Evolutionary conservation across 2,797 vertebrate species (phyloP).

Genomic region (Garrulus glandarius): DNA sequence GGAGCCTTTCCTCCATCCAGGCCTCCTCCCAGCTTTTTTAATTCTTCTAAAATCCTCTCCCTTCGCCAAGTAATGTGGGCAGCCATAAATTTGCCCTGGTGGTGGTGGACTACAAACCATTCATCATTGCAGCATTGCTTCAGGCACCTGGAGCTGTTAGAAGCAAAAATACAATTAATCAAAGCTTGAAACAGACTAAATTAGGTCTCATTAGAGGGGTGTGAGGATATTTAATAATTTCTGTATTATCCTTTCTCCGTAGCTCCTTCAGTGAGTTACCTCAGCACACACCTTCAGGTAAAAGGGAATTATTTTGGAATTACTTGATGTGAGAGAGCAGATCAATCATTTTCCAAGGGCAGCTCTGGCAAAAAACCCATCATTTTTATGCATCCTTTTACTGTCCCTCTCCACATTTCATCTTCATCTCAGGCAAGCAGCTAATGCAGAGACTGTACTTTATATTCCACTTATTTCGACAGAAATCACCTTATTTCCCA

Average conservation of each 20-base stretch:
- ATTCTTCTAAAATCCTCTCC: not conserved
- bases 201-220: not conserved
- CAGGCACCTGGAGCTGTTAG: not conserved
- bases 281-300: not conserved
- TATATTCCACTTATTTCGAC: not conserved
- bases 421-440: not conserved
- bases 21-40: not conserved
- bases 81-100: conserved; percentile 27
- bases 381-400: not conserved
- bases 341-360: not conserved
- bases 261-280: not conserved
- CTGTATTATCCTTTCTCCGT: not conserved
- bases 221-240: not conserved
- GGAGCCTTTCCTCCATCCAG: not conserved
- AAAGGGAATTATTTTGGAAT: not conserved
- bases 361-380: not conserved
- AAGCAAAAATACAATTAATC: not conserved
- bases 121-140: not conserved
- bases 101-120: not conserved
- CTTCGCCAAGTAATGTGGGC: conserved; percentile 21
- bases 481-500: not conserved
- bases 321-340: not conserved
- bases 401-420: not conserved
- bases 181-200: not conserved
- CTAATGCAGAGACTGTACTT: not conserved